Percentiles rank a stretch among this genome's conserved stretches.
Evolutionary conservation across 2,113 vertebrate genomes (phyloP).

Genomic region (Alectura lathami): DNA sequence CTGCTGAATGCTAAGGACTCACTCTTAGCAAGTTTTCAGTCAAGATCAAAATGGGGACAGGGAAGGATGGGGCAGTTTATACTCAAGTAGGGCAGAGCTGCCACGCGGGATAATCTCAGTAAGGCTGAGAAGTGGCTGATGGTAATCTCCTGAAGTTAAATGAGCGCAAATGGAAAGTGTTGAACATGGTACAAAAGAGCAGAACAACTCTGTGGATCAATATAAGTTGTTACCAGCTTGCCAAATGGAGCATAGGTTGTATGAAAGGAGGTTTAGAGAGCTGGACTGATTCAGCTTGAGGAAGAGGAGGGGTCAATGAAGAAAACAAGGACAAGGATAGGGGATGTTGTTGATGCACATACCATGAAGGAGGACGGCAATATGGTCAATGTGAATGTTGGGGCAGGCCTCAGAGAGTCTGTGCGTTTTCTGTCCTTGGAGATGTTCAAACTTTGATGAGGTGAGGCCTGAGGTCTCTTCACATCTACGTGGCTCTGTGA

Average conservation of each 20-base stretch:
- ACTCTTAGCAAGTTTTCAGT: not conserved
- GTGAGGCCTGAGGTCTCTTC: not conserved
- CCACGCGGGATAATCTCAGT: not conserved
- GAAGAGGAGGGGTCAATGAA: not conserved
- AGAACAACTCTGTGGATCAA: not conserved
- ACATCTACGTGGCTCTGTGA: not conserved
- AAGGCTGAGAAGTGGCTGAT: not conserved
- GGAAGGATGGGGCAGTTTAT: accelerated
- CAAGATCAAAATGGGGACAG: not conserved
- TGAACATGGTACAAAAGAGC: not conserved
- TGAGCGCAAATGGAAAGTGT: not conserved
- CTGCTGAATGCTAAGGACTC: not conserved
- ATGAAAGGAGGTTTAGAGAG: not conserved
- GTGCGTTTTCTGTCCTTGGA: not conserved
- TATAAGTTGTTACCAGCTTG: not conserved
- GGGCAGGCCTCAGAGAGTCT: not conserved
- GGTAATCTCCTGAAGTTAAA: not conserved
- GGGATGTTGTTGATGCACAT: not conserved
- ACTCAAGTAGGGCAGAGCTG: not conserved
- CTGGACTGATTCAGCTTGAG: not conserved
- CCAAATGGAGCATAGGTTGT: not conserved
- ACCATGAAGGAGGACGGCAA: not conserved
- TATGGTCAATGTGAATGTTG: not conserved
- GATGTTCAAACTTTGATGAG: accelerated
- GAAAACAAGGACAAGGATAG: not conserved